Evolutionary conservation across 2,888 invertebrate genomes (phyloP), one percentile per base, ranked within the genome.

Genomic region (Eudasyphora cyanicolor): DNA sequence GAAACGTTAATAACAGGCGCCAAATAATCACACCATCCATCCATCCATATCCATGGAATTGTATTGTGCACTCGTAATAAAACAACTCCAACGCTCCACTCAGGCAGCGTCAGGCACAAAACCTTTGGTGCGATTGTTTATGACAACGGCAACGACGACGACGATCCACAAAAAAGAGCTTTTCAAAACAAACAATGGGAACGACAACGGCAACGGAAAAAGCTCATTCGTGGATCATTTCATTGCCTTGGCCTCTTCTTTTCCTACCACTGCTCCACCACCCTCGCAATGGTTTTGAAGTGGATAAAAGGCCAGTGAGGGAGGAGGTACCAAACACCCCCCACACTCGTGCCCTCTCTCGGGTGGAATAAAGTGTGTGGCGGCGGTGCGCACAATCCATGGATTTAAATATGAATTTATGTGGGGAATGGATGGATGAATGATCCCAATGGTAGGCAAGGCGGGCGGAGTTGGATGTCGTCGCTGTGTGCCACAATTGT

Each of bases 1-100:
- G 2, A 5, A 27, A 51, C 4, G 42, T 75, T 80, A 84, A 84
- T 79, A 76, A 69, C 71, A 81, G 81, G 84, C 84, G 84, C 84
- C 78, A 81, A 73, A 73, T 45, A 57, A 64, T 67, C 67, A 21
- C 67, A 67, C 64, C 32, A n/a, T n/a, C n/a, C n/a, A n/a, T n/a
- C n/a, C n/a, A n/a, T n/a, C n/a, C n/a, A 64, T 21, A 64, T 64
- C 21, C 51, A 49, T 49, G 49, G n/a, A n/a, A 17, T 4, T 6
- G 5, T 6, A 35, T 54, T 24, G 10, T 54, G 2, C 51, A 51
- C 51, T 5, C 4, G 19, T 7, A 4, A 60, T 17, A 60, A 57
- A 29, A 62, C 62, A 27, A 57, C 57, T 27, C 57, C 29, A 57
- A 12, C 21, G 21, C 24, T n/a, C 21, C 6, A 45, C n/a, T n/a